Evolutionary conservation across 2,888 invertebrate genomes (phyloP), one percentile per base, ranked within the genome.

Genomic region (Dendrolimus pini): DNA sequence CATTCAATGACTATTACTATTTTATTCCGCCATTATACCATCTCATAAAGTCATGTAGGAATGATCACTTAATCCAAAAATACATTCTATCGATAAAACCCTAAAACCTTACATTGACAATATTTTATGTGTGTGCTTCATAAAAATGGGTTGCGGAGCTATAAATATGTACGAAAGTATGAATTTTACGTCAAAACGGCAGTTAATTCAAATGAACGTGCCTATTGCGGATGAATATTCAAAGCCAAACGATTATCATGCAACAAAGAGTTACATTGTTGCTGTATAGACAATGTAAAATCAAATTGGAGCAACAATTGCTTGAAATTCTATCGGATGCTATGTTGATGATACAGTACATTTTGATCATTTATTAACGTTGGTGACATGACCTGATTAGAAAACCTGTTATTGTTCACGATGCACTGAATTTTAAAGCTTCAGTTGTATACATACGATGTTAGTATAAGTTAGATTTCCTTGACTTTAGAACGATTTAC

Each of bases 141-240:
- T 8, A 9, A 47, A 47, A 47, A 47, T 47, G 47, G 47, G 47
- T 47, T 10, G 30, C 30, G 30, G 9, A 12, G 55, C 54, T 54
- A 54, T 52, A 47, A 47, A 47, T 47, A 47, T 47, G 54, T 61
- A 66, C 61, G 62, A 64, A 69, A 68, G 41, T 52, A 53, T 54
- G n/a, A 12, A 53, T 41, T 53, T 56, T 56, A 41, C 56, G 56
- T 56, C 56, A 56, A 41, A 70, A 61, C 62, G 55, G 55, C 64
- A 65, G 64, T 70, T 68, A 68, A 70, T 67, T 65, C 61, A 64
- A 63, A 65, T 62, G 59, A 66, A 65, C 64, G 60, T 61, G 59
- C 58, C 53, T 30, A 8, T 60, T 58, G 56, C 58, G 54, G 58
- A 64, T 69, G 68, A 68, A 69, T 69, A 69, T 70, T 69, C 67